phyloP scores from a whole-genome alignment of 2,888 invertebrate species.

The Acanthacorydalis orientalis region DNA sequence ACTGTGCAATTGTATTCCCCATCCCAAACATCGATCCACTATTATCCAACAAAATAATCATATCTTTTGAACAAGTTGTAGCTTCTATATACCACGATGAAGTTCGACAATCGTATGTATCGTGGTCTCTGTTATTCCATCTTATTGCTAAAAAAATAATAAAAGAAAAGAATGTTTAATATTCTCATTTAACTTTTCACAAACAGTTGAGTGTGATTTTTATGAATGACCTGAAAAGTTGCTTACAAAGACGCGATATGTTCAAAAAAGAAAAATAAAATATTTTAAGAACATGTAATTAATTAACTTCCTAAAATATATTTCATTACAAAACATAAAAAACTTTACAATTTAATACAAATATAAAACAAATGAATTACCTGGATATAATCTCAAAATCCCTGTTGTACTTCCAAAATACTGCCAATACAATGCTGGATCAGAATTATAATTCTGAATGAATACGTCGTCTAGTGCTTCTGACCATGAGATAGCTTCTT shows the following conservation, averaged over 20 bases:
- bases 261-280: slow-evolving; percentile 7
- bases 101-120: slow-evolving; percentile 84
- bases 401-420: slow-evolving; percentile 93
- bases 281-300: no score
- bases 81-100: slow-evolving; percentile 95
- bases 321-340: no score
- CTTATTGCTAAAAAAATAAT: slow-evolving; percentile 35
- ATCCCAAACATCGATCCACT: slow-evolving; percentile 93
- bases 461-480: slow-evolving; percentile 71
- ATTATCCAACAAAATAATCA: slow-evolving; percentile 85
- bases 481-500: slow-evolving; percentile 81
- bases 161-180: neutral
- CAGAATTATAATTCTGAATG: slow-evolving; percentile 65
- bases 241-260: no score
- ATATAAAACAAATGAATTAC: slow-evolving; percentile 12
- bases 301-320: no score
- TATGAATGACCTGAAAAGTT: no score
- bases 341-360: neutral
- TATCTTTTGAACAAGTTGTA: slow-evolving; percentile 93
- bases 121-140: slow-evolving; percentile 43
- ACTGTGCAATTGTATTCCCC: slow-evolving; percentile 54
- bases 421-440: slow-evolving; percentile 90
- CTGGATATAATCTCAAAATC: slow-evolving; percentile 80
- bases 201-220: no score
- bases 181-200: no score